phyloP scores from a whole-genome alignment of 2,113 vertebrate genomes.

The Heterotis niloticus region DNA sequence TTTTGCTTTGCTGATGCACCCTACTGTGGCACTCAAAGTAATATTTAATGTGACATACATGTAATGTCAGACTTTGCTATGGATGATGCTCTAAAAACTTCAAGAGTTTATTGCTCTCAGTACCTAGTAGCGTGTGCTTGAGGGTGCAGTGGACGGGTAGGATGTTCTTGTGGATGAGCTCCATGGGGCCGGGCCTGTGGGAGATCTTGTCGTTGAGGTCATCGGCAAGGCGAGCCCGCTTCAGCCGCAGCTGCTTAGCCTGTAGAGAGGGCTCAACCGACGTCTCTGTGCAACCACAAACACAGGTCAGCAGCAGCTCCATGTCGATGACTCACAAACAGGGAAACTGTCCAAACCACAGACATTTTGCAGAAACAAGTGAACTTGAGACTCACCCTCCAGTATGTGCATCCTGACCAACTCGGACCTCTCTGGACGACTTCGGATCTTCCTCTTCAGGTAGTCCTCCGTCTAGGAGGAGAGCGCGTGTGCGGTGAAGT shows the following conservation, averaged over 20 bases:
- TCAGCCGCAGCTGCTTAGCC: constrained; percentile 84
- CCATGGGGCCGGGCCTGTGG: constrained; percentile 85
- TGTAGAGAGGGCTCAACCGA: constrained; percentile 81
- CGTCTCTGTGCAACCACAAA: constrained; percentile 63
- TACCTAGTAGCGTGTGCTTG: constrained; percentile 68
- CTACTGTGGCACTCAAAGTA: too few relatives aligned
- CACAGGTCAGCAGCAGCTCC: constrained; percentile 35
- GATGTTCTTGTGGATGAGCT: constrained; percentile 91
- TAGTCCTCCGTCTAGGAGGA: constrained; percentile 80
- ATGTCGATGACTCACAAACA: background rate
- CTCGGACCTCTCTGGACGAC: constrained; percentile 77
- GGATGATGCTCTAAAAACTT: too few relatives aligned
- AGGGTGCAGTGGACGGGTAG: constrained; percentile 80
- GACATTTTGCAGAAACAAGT: background rate
- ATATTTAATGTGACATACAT: background rate
- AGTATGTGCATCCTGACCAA: constrained; percentile 91
- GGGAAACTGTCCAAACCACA: background rate
- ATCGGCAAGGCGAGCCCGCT: constrained; percentile 79
- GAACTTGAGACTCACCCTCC: constrained; percentile 66
- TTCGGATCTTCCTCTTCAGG: constrained; percentile 83
- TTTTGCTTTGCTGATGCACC: too few relatives aligned
- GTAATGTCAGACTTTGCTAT: background rate
- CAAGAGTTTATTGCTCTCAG: too few relatives aligned
- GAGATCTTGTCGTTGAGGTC: constrained; percentile 89
- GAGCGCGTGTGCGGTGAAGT: background rate